Percentiles rank a stretch among this genome's conserved stretches.
phyloP scores from a whole-genome alignment of 2,113 vertebrate genomes.

The Phoenicopterus ruber region DNA sequence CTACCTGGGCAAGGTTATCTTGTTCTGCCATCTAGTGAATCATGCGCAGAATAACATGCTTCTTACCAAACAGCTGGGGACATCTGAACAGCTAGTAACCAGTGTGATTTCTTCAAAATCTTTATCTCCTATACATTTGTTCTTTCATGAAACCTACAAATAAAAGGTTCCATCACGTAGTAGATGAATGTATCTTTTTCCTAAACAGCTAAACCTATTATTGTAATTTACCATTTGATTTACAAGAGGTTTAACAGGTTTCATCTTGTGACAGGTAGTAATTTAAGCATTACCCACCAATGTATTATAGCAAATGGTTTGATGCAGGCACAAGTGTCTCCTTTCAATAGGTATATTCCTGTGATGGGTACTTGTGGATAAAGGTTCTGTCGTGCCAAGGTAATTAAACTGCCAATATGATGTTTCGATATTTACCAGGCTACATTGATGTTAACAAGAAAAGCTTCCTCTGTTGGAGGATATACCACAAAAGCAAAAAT shows the following conservation, averaged over 20 bases:
- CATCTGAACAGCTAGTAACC: not conserved
- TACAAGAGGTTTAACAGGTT: not conserved
- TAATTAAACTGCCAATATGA: not conserved
- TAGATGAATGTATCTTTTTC: not conserved
- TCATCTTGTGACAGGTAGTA: not conserved
- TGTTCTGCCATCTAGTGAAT: conserved; percentile 66
- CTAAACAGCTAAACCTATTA: not conserved
- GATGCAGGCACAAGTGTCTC: not conserved
- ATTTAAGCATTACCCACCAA: not conserved
- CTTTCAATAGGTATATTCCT: not conserved
- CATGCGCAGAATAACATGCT: not conserved
- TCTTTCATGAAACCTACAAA: not conserved
- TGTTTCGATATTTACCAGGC: not conserved
- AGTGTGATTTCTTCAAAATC: not conserved
- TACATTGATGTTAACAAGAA: not conserved
- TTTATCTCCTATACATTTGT: not conserved
- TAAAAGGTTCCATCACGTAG: not conserved
- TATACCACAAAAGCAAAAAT: not conserved
- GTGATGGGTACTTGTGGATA: not conserved
- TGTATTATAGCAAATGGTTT: not conserved
- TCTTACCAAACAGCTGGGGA: not conserved
- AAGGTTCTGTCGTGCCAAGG: not conserved
- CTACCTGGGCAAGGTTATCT: conserved; percentile 28
- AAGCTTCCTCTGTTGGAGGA: not conserved
- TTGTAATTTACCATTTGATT: not conserved